phyloP scores from a whole-genome alignment of 2,113 vertebrate genomes.

The Anhinga anhinga region DNA sequence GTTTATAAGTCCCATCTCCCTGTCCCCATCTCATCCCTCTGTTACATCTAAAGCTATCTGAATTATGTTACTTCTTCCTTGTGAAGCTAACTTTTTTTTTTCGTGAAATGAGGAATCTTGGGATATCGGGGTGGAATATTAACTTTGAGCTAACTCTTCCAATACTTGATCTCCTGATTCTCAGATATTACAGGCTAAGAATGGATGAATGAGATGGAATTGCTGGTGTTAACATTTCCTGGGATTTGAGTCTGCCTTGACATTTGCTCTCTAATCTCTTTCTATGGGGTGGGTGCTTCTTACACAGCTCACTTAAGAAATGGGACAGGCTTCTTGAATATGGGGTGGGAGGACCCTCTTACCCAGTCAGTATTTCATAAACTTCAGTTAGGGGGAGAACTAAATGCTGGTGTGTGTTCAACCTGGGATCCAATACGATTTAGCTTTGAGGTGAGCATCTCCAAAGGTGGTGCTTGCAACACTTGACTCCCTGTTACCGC shows the following conservation, averaged over 20 bases:
- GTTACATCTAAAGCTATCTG: not conserved
- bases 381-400: not conserved
- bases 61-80: not conserved
- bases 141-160: not conserved
- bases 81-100: not conserved
- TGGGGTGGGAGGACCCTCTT: not conserved
- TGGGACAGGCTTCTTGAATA: not conserved
- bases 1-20: not conserved
- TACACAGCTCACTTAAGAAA: not conserved
- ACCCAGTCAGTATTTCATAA: not conserved
- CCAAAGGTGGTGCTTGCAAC: not conserved
- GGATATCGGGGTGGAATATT: not conserved
- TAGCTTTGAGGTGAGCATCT: not conserved
- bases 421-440: fast-evolving
- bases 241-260: not conserved
- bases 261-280: not conserved
- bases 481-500: not conserved
- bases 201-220: not conserved
- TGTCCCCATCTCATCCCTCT: not conserved
- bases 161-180: not conserved
- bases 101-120: not conserved
- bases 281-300: not conserved
- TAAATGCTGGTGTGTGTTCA: not conserved
- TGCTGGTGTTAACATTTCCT: not conserved
- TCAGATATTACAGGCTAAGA: not conserved